These are phyloP conservation scores for Colostygia pectinataria DNA, from an alignment of 2,888 invertebrate genomes.

Conservation along the genomic window DNA sequence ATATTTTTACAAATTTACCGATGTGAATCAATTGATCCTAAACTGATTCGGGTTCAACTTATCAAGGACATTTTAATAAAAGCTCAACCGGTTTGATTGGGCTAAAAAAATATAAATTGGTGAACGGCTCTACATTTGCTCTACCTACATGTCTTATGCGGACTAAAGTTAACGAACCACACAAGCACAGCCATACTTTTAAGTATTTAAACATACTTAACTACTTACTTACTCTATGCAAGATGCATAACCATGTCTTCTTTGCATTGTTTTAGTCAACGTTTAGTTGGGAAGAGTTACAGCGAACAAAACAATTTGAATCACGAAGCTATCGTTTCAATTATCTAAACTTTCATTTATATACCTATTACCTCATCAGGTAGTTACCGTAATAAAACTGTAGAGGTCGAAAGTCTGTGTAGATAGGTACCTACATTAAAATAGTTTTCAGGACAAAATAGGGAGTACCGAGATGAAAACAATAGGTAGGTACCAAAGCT, in stretches of 20 bases:
- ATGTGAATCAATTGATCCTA: background rate
- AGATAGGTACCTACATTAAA: no score
- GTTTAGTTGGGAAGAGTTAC: conserved; percentile 18
- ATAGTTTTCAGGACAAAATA: no score
- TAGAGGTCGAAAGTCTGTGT: no score
- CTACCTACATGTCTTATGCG: no score
- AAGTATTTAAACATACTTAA: no score
- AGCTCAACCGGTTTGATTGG: conserved; percentile 1
- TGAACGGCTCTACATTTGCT: background rate
- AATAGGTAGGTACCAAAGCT: no score
- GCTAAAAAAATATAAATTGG: background rate
- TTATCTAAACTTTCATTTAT: conserved; percentile 16
- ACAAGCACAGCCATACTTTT: no score
- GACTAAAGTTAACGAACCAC: conserved; percentile 27
- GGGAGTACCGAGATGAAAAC: no score
- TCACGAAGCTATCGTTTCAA: conserved; percentile 14
- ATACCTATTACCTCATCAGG: conserved; percentile 2
- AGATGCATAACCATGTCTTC: conserved; percentile 21
- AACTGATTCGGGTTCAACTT: conserved; percentile 6
- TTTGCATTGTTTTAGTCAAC: conserved; percentile 17
- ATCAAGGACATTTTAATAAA: conserved; percentile 15
- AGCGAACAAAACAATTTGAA: conserved; percentile 15
- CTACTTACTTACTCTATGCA: no score
- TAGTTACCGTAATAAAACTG: no score
- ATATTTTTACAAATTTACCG: no score